A percentile compares a stretch with the other conserved stretches of the same genome.
Evolutionary conservation across 2,113 vertebrate species (phyloP).

Genomic region (Gymnocephalus cernua): DNA sequence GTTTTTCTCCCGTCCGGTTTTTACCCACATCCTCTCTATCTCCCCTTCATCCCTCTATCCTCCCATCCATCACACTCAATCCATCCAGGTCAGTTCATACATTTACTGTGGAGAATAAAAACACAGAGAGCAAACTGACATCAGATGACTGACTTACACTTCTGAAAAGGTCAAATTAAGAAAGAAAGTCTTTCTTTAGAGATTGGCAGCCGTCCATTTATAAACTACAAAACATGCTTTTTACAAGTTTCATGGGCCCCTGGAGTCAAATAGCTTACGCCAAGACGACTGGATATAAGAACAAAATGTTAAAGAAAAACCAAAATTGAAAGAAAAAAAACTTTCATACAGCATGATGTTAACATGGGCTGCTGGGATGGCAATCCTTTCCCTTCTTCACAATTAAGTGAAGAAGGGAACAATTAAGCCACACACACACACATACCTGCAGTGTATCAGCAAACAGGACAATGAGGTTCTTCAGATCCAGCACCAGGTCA

Average conservation of each 20-base stretch:
- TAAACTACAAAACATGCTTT: slow-evolving; percentile 30
- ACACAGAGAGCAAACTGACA: slow-evolving; percentile 9
- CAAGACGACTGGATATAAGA: slow-evolving; percentile 1
- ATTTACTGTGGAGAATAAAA: slow-evolving; percentile 7
- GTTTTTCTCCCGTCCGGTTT: slow-evolving; percentile 17
- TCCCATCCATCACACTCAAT: slow-evolving; percentile 56
- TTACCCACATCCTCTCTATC: slow-evolving; percentile 43
- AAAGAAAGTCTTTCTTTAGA: slow-evolving; percentile 25
- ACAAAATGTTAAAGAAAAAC: neutral
- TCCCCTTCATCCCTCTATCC: slow-evolving; percentile 21
- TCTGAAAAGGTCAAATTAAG: neutral
- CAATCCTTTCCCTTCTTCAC: slow-evolving; percentile 8
- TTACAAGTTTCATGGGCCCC: slow-evolving; percentile 34
- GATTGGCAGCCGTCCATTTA: slow-evolving; percentile 31
- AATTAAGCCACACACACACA: too few species aligned
- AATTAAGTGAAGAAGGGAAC: too few species aligned
- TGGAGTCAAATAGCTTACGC: slow-evolving; percentile 5
- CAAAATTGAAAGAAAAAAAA: neutral
- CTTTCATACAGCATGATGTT: neutral
- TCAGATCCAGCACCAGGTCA: slow-evolving; percentile 93
- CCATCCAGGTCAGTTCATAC: slow-evolving; percentile 36
- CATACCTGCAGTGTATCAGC: slow-evolving; percentile 96
- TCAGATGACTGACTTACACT: slow-evolving; percentile 22
- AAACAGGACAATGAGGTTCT: slow-evolving; percentile 98
- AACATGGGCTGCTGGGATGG: neutral